Percentiles rank a stretch among this genome's conserved stretches.
Evolutionary conservation across 2,888 invertebrate species (phyloP).

Genomic region (Tenthredo amoena): DNA sequence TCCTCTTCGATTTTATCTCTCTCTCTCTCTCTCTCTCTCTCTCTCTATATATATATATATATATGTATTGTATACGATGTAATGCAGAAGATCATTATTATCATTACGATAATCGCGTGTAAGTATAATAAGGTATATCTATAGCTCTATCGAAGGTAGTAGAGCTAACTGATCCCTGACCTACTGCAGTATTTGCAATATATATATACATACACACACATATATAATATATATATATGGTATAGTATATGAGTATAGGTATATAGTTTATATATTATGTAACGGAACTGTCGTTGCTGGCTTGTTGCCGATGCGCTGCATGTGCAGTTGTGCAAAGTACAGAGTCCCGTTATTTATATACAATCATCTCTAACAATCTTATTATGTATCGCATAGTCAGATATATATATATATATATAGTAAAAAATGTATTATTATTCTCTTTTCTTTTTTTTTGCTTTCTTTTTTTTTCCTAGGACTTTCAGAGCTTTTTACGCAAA

Average conservation of each 20-base stretch:
- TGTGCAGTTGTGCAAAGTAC: slow-evolving; percentile 7
- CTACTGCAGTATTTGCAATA: slow-evolving; percentile 4
- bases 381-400: not conserved
- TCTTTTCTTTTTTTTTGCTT: too few relatives aligned
- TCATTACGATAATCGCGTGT: not conserved
- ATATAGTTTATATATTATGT: slow-evolving; percentile 30
- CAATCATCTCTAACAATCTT: slow-evolving; percentile 1
- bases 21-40: too few relatives aligned
- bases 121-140: too few relatives aligned
- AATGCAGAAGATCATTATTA: not conserved
- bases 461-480: too few relatives aligned
- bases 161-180: slow-evolving; percentile 22
- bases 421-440: too few relatives aligned
- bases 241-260: not conserved
- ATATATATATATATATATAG: too few relatives aligned
- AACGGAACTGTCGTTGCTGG: slow-evolving; percentile 13
- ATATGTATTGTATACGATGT: too few relatives aligned
- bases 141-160: not conserved
- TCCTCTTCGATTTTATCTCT: too few relatives aligned
- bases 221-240: not conserved
- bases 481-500: not conserved
- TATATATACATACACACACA: not conserved
- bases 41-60: too few relatives aligned
- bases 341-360: slow-evolving; percentile 2
- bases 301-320: not conserved